A percentile compares a stretch with the other conserved stretches of the same genome.
Evolutionary conservation across 2,113 vertebrate genomes (phyloP).

Genomic region (Lophura nycthemera): DNA sequence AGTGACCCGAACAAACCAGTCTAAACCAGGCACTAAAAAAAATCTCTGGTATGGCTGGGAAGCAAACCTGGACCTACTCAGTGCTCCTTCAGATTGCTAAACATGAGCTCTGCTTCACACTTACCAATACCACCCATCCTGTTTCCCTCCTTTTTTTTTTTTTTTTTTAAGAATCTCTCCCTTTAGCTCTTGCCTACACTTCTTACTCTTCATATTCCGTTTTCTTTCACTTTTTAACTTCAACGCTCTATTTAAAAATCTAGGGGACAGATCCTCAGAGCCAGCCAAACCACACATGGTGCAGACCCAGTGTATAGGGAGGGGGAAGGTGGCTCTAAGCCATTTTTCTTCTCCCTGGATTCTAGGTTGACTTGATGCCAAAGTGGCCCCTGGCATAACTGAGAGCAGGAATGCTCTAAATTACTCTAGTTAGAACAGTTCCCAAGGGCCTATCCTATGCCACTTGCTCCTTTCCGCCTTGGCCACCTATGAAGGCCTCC

Average conservation of each 20-base stretch:
- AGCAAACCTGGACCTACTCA: background rate
- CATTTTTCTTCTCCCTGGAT: constrained; percentile 69
- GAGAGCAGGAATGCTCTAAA: constrained; percentile 69
- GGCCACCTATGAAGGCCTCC: constrained; percentile 71
- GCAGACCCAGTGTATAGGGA: constrained; percentile 22
- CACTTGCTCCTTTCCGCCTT: constrained; percentile 63
- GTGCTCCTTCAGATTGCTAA: constrained; percentile 19
- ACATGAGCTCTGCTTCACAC: background rate
- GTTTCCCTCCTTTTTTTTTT: background rate
- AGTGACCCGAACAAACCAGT: background rate
- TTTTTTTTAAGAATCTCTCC: background rate
- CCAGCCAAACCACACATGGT: constrained; percentile 70
- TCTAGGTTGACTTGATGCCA: constrained; percentile 69
- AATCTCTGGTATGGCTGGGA: background rate
- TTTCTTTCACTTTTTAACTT: constrained; percentile 54
- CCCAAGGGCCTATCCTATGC: constrained; percentile 71
- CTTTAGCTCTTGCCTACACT: constrained; percentile 22
- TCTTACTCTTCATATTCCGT: constrained; percentile 17
- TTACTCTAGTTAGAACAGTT: constrained; percentile 69
- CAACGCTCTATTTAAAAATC: constrained; percentile 39
- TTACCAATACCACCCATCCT: constrained; percentile 22
- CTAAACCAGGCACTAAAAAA: background rate
- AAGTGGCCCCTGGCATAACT: constrained; percentile 70
- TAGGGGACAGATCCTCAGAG: constrained; percentile 44
- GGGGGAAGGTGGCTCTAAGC: constrained; percentile 62